Evolutionary conservation across 2,888 invertebrate species (phyloP).

Genomic region (Hyposoter dolosus): DNA sequence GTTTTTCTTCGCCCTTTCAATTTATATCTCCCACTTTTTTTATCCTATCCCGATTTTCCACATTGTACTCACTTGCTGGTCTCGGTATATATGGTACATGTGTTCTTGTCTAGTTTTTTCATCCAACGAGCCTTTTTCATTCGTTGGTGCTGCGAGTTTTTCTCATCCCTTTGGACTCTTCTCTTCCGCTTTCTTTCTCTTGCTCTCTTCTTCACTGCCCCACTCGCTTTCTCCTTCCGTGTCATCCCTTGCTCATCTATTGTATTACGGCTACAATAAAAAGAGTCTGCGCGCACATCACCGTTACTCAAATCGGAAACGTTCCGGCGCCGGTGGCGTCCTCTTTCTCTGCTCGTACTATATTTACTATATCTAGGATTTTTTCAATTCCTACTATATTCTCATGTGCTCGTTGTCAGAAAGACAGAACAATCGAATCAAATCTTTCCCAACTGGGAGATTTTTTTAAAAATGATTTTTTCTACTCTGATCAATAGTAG

Average conservation of each 20-base stretch:
- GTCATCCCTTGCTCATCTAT: conserved; percentile 12
- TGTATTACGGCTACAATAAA: conserved; percentile 12
- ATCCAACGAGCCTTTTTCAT: background rate
- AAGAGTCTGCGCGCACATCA: conserved; percentile 30
- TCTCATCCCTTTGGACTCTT: conserved; percentile 31
- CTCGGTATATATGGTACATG: conserved; percentile 16
- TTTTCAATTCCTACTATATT: background rate
- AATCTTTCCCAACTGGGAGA: background rate
- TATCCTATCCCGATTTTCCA: conserved; percentile 33
- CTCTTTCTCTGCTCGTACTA: conserved; percentile 16
- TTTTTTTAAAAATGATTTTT: background rate
- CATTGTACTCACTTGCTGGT: conserved; percentile 22
- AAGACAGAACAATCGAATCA: background rate
- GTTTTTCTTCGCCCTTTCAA: conserved; percentile 45
- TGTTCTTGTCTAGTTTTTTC: conserved; percentile 39
- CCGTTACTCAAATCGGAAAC: conserved; percentile 50
- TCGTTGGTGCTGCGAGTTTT: conserved; percentile 24
- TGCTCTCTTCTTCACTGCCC: background rate
- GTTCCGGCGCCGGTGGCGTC: conserved; percentile 36
- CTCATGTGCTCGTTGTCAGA: background rate
- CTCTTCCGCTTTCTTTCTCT: conserved; percentile 1
- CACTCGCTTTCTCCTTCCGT: background rate
- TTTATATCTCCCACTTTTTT: conserved; percentile 20
- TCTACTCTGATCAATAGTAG: background rate
- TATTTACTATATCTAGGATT: conserved; percentile 9